Base-by-base conservation (phyloP, 2,888 invertebrate species). In the Suillia variegata region DNA sequence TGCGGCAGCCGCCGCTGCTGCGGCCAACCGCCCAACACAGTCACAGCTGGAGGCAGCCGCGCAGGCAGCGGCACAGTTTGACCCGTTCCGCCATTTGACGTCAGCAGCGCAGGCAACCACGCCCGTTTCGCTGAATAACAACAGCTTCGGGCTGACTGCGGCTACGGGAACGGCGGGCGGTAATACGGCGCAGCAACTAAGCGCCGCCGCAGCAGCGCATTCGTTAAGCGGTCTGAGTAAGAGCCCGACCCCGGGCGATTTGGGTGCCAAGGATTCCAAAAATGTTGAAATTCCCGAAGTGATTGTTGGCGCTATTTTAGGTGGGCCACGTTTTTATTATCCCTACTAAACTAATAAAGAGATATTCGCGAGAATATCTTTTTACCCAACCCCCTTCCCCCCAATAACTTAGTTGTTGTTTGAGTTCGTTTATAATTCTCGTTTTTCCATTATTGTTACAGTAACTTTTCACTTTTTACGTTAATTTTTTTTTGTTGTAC, bases 251-350 rank as follows among this genome's bases (percentile, higher is more conserved):
- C 92, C 92, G 69, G 90, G 89, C 69, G 92, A 91, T 84, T 85
- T 87, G 76, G 85, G 85, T 74, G 87, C 86, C 83, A 92, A 92
- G 85, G 92, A 93, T 85, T 86, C 89, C 79, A 93, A 92, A 86
- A 93, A 93, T 85, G 91, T 95, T 80, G 95, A 97, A 87, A 95
- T 98, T 82, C 90, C 95, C 62, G 94, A 96, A 87, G 90, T 92
- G 84, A 95, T 97, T 84, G 96, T 98, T 81, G 98, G 97, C 79
- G 97, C 96, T 80, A 96, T 98, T 79, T 87, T 98, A 83, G 98
- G 95, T 86, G 82, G 85, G 85, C 80, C 70, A 70, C 72, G 65
- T 70, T 80, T 75, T 73, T 80, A 79, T 75, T 81, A 80, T 73
- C 78, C 73, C 67, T 80, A 80, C 72, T 81, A 80, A 75, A 66